Percentiles rank a stretch among this genome's conserved stretches.
Conservation (phyloP, 2,113 vertebrate genomes). For the Ciconia maguari region DNA sequence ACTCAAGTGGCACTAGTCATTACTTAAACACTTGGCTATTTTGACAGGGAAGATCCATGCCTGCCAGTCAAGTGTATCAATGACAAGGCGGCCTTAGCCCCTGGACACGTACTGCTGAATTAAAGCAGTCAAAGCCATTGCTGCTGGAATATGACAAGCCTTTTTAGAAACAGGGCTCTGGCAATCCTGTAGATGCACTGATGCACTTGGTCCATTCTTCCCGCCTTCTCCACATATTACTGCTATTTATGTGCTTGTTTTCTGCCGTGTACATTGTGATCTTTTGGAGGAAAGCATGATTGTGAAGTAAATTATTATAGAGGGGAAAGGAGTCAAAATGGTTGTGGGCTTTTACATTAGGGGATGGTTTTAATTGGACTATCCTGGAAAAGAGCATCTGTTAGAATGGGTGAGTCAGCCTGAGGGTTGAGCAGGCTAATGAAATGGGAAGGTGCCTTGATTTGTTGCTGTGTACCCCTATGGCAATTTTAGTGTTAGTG, state of each 20-base stretch:
- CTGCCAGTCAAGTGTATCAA: slow-evolving; percentile 89
- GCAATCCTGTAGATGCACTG: neutral
- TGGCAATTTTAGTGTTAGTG: neutral
- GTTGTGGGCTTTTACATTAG: neutral
- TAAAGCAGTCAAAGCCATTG: slow-evolving; percentile 82
- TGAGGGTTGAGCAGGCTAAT: neutral
- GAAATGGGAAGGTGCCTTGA: neutral
- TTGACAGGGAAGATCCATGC: slow-evolving; percentile 80
- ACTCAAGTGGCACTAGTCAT: slow-evolving; percentile 83
- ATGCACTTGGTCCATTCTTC: neutral
- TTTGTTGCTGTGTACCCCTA: neutral
- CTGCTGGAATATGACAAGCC: slow-evolving; percentile 75
- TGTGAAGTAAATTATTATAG: neutral
- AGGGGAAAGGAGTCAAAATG: neutral
- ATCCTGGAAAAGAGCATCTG: neutral
- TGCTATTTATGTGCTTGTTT: accelerated
- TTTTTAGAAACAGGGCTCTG: slow-evolving; percentile 68
- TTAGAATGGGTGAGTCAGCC: neutral
- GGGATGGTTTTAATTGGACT: neutral
- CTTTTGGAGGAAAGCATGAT: neutral
- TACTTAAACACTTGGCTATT: slow-evolving; percentile 77
- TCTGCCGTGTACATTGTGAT: neutral
- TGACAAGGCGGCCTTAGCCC: slow-evolving; percentile 79
- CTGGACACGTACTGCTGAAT: slow-evolving; percentile 78
- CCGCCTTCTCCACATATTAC: neutral